A percentile compares a stretch with the other conserved stretches of the same genome.
These are phyloP conservation scores for Tridacna crocea DNA, from an alignment of 2,888 invertebrate species.

Conservation along the genomic window DNA sequence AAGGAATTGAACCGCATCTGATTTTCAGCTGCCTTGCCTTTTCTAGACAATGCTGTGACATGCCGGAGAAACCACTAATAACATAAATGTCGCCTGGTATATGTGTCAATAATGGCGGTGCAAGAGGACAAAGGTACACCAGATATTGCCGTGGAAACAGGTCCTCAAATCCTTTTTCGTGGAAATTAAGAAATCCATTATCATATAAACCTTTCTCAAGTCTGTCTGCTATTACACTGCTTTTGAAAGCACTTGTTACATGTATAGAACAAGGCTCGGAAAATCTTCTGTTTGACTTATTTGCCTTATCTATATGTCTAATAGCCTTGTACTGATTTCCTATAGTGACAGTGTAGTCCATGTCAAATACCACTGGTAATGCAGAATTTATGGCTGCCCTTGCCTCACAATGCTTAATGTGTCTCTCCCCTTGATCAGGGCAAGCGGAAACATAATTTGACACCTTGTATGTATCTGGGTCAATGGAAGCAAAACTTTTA, in stretches of 20 bases:
- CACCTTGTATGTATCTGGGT: not conserved
- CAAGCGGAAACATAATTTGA: not conserved
- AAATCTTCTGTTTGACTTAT: not conserved
- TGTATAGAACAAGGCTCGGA: conserved; percentile 13
- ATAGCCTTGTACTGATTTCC: not conserved
- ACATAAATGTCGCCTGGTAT: conserved; percentile 6
- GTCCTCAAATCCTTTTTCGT: conserved; percentile 9
- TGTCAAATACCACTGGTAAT: conserved; percentile 8
- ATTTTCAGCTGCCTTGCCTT: not conserved
- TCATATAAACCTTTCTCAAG: not conserved
- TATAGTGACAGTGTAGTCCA: not conserved
- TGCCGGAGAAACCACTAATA: not conserved
- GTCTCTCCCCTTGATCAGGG: not conserved
- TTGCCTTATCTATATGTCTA: not conserved
- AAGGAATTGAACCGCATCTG: conserved; percentile 13
- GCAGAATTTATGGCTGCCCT: not conserved
- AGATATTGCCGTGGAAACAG: not conserved
- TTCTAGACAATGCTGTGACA: not conserved
- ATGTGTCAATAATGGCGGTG: not conserved
- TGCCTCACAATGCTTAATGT: not conserved
- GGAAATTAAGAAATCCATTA: not conserved
- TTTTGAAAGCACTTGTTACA: not conserved
- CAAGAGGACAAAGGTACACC: conserved; percentile 5
- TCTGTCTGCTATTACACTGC: not conserved
- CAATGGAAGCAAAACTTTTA: not conserved